These are phyloP conservation scores for Ormyrus pomaceus DNA, from an alignment of 2,888 invertebrate genomes.

Conservation along the genomic window DNA sequence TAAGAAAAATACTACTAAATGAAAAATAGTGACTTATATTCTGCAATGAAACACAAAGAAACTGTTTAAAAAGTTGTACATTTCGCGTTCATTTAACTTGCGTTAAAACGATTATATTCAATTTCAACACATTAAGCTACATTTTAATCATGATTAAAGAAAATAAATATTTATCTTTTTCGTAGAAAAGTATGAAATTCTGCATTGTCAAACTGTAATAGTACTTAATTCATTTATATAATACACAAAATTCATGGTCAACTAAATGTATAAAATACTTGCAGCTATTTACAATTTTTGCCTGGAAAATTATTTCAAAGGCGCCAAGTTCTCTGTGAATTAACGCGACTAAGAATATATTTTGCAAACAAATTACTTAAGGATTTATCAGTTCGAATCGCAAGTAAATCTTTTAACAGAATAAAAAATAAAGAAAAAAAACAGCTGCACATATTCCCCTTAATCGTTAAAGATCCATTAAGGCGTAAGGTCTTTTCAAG, in stretches of 20 bases:
- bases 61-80: slow-evolving; percentile 6
- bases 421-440: slow-evolving; percentile 28
- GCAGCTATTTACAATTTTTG: slow-evolving; percentile 28
- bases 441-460: slow-evolving; percentile 33
- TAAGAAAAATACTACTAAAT: slow-evolving; percentile 3
- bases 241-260: slow-evolving; percentile 9
- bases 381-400: slow-evolving; percentile 31
- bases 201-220: not conserved
- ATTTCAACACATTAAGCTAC: not conserved
- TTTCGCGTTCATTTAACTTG: slow-evolving; percentile 28
- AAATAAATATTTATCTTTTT: slow-evolving; percentile 16
- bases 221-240: slow-evolving; percentile 21
- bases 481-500: slow-evolving; percentile 43
- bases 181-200: slow-evolving; percentile 14
- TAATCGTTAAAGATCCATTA: slow-evolving; percentile 40
- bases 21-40: slow-evolving; percentile 31
- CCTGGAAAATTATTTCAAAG: slow-evolving; percentile 20
- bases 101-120: not conserved
- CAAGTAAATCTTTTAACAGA: slow-evolving; percentile 17
- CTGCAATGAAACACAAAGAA: not conserved
- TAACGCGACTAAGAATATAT: not conserved
- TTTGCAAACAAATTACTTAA: not conserved
- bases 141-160: slow-evolving; percentile 7
- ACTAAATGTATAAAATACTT: slow-evolving; percentile 13
- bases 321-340: not conserved